Percentiles rank a stretch among this genome's conserved stretches.
Evolutionary conservation across 2,888 invertebrate species (phyloP).

Genomic region (Drosophila falleni): DNA sequence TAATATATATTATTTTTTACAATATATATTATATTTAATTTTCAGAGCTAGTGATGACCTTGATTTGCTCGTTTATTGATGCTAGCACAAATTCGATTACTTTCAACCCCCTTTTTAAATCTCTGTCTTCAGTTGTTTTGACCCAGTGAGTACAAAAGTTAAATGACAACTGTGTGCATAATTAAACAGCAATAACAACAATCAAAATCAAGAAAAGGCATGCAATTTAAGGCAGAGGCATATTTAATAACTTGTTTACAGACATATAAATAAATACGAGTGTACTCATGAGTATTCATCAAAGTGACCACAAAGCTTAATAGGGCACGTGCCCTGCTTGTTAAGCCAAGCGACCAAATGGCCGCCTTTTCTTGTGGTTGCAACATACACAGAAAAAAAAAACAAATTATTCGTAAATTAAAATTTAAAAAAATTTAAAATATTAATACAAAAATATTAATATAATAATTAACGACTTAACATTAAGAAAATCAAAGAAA

Average conservation of each 20-base stretch:
- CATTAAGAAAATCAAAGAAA: too few species aligned
- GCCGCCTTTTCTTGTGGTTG: conserved; percentile 43
- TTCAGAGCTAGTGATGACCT: background rate
- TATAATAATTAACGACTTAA: too few species aligned
- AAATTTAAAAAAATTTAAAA: too few species aligned
- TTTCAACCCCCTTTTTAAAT: background rate
- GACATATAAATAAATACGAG: conserved; percentile 15
- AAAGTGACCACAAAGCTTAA: conserved; percentile 69
- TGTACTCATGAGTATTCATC: conserved; percentile 49
- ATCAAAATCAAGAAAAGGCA: background rate
- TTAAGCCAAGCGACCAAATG: conserved; percentile 61
- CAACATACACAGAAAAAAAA: background rate
- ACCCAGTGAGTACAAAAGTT: conserved; percentile 49
- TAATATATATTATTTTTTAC: too few species aligned
- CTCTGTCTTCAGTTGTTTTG: conserved; percentile 43
- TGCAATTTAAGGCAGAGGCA: background rate
- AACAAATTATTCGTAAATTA: too few species aligned
- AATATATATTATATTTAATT: too few species aligned
- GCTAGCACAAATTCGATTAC: background rate
- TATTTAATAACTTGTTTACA: conserved; percentile 60
- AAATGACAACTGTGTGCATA: conserved; percentile 71
- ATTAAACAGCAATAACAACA: conserved; percentile 56
- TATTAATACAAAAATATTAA: too few species aligned
- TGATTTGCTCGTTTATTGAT: too few species aligned
- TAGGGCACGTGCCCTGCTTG: conserved; percentile 74